phyloP scores from a whole-genome alignment of 2,797 vertebrate species.

The Epinephelus awoara region DNA sequence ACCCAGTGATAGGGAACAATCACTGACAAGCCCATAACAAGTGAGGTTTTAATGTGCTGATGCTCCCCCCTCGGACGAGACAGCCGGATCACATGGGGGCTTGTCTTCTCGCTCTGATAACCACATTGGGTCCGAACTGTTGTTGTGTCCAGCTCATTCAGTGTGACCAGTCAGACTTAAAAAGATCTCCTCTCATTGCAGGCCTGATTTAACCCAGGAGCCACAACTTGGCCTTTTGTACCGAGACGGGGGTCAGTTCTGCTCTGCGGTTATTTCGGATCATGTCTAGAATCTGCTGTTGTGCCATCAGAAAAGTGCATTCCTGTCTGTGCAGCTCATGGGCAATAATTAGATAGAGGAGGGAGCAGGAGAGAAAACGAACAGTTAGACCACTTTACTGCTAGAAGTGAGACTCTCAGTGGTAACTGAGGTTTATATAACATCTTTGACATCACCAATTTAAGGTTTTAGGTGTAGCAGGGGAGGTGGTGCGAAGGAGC shows the following conservation, averaged over 20 bases:
- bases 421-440: conserved; percentile 25
- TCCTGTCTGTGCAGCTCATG: conserved; percentile 63
- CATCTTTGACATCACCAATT: conserved; percentile 34
- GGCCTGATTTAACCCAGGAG: conserved; percentile 74
- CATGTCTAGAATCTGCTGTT: conserved; percentile 58
- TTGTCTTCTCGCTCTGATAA: conserved; percentile 81
- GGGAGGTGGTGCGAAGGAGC: not conserved
- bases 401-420: conserved; percentile 9
- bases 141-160: conserved; percentile 70
- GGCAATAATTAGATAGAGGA: conserved; percentile 47
- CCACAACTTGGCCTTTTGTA: conserved; percentile 72
- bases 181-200: conserved; percentile 66
- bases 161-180: conserved; percentile 68
- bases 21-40: conserved; percentile 42
- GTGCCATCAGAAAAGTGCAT: conserved; percentile 70
- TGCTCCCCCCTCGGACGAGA: conserved; percentile 47
- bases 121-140: conserved; percentile 63
- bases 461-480: conserved; percentile 5
- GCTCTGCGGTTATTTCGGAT: conserved; percentile 46
- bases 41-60: conserved; percentile 36
- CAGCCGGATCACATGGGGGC: conserved; percentile 71
- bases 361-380: conserved; percentile 9
- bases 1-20: conserved; percentile 34
- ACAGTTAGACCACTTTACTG: not conserved
- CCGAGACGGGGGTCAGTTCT: conserved; percentile 48